phyloP scores from a whole-genome alignment of 2,113 vertebrate genomes.

The Ctenodactylus gundi region DNA sequence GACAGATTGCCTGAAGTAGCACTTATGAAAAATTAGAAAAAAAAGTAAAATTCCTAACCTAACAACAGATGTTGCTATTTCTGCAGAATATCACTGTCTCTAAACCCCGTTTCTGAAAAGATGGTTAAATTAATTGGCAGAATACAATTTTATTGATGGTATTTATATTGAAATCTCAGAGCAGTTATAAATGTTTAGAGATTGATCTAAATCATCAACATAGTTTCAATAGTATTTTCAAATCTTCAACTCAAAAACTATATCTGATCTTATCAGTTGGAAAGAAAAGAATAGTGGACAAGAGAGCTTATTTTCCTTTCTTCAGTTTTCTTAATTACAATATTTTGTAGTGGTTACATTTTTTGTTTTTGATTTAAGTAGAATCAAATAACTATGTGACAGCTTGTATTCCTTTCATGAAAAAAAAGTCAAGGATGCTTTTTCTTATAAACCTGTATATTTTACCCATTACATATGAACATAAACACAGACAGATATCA shows the following conservation, averaged over 20 bases:
- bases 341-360: background rate
- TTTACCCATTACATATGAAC: background rate
- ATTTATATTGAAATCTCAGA: background rate
- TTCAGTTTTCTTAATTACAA: background rate
- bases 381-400: background rate
- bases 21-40: background rate
- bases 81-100: background rate
- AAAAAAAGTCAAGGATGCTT: background rate
- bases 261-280: background rate
- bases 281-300: background rate
- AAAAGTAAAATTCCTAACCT: background rate
- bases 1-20: background rate
- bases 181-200: background rate
- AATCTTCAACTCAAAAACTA: background rate
- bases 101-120: background rate
- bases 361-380: background rate
- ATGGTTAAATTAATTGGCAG: background rate
- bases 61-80: constrained; percentile 25
- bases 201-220: background rate
- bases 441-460: background rate
- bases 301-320: background rate
- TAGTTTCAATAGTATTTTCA: background rate
- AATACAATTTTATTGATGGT: constrained; percentile 15
- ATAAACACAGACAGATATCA: background rate
- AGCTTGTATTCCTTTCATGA: background rate